phyloP scores from a whole-genome alignment of 37 sponge, comb jelly and placozoan species.

The Beroe ovata region DNA sequence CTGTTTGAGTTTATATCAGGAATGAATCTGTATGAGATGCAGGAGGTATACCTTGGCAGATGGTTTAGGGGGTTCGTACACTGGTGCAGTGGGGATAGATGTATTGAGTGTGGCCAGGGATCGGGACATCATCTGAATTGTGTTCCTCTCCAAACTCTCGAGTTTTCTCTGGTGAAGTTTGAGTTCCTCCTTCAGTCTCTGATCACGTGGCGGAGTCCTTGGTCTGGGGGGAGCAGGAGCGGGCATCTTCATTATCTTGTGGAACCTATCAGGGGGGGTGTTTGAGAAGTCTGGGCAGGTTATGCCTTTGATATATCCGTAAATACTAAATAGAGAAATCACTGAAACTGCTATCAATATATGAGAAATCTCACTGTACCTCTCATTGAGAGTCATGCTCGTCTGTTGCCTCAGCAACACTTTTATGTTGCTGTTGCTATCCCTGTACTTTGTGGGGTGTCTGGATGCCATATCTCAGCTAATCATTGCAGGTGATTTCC shows the following conservation, averaged over 20 bases:
- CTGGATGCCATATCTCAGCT: too few relatives aligned
- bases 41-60: conserved; percentile 29
- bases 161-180: conserved; percentile 39
- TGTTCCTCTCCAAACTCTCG: conserved; percentile 27
- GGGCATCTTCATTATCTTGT: conserved; percentile 63
- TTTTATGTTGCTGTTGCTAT: background rate
- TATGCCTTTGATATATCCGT: too few relatives aligned
- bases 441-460: background rate
- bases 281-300: too few relatives aligned
- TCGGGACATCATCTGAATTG: conserved; percentile 40
- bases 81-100: conserved; percentile 23
- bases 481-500: too few relatives aligned
- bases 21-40: background rate
- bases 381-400: background rate
- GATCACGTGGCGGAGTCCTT: conserved; percentile 7
- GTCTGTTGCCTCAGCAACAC: background rate
- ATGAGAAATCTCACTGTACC: background rate
- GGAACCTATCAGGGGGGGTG: too few relatives aligned
- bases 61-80: conserved; percentile 61
- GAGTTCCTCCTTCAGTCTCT: conserved; percentile 12
- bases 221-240: background rate
- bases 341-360: too few relatives aligned
- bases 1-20: too few relatives aligned
- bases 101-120: background rate
- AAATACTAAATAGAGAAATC: too few relatives aligned